Conservation (phyloP, 2,797 vertebrate species). For the Lacerta agilis region DNA sequence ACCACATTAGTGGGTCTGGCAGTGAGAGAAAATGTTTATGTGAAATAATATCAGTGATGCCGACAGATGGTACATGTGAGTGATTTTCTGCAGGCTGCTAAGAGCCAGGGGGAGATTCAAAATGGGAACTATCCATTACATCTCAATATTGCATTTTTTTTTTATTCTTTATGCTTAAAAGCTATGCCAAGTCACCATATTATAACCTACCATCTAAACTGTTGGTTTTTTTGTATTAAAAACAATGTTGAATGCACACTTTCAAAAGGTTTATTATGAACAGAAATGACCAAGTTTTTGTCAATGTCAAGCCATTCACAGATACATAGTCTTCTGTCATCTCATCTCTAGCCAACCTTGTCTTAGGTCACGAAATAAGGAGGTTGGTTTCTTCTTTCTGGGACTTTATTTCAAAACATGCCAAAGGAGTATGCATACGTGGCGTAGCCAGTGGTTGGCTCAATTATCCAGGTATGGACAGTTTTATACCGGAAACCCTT, state of each 20-base stretch:
- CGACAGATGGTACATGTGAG: slow-evolving; percentile 42
- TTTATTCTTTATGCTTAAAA: not conserved
- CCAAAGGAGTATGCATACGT: not conserved
- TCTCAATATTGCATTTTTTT: not conserved
- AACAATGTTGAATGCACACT: not conserved
- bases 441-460: not conserved
- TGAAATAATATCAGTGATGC: slow-evolving; percentile 44
- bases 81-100: slow-evolving; percentile 46
- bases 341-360: slow-evolving; percentile 6
- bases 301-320: not conserved
- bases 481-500: no score
- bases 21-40: slow-evolving; percentile 52
- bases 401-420: not conserved
- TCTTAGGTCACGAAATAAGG: not conserved
- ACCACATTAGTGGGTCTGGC: slow-evolving; percentile 29
- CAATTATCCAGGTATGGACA: not conserved
- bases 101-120: not conserved
- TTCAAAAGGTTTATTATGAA: not conserved
- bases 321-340: not conserved
- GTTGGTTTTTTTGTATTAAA: slow-evolving; percentile 4
- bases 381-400: no score
- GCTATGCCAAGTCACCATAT: not conserved
- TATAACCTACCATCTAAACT: fast-evolving
- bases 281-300: not conserved
- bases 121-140: slow-evolving; percentile 41